phyloP scores from a whole-genome alignment of 1,140 invertebrate genomes.

The Phymastichus coffea region DNA sequence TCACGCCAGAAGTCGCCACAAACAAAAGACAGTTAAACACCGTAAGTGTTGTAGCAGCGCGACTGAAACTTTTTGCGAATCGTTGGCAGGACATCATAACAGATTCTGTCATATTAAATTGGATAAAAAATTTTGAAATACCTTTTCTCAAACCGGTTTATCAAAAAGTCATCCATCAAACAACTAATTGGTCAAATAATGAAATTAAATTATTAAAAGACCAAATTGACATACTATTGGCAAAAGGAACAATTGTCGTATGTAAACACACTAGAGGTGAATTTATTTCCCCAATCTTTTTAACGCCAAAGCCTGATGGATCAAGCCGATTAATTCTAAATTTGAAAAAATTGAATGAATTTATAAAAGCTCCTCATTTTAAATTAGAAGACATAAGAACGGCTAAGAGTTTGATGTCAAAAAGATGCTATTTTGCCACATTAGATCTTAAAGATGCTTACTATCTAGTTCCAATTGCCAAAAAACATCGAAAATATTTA shows the following conservation, averaged over 20 bases:
- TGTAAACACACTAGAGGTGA: too few relatives aligned
- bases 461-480: not conserved
- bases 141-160: too few relatives aligned
- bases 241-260: too few relatives aligned
- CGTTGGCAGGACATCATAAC: conserved; percentile 17
- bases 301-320: not conserved
- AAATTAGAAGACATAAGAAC: too few relatives aligned
- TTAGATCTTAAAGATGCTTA: not conserved
- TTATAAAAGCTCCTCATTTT: not conserved
- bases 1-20: not conserved
- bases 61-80: conserved; percentile 17
- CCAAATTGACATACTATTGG: too few relatives aligned
- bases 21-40: not conserved
- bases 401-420: not conserved
- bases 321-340: not conserved
- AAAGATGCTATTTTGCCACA: not conserved
- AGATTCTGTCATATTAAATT: conserved; percentile 15
- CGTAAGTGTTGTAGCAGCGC: conserved; percentile 5
- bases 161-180: too few relatives aligned
- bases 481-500: not conserved
- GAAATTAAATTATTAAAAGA: too few relatives aligned
- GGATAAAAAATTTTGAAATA: conserved; percentile 24
- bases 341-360: not conserved
- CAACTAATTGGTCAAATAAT: too few relatives aligned
- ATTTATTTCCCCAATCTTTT: not conserved